Conservation (phyloP, 2,888 invertebrate species). For the Notodonta dromedarius region DNA sequence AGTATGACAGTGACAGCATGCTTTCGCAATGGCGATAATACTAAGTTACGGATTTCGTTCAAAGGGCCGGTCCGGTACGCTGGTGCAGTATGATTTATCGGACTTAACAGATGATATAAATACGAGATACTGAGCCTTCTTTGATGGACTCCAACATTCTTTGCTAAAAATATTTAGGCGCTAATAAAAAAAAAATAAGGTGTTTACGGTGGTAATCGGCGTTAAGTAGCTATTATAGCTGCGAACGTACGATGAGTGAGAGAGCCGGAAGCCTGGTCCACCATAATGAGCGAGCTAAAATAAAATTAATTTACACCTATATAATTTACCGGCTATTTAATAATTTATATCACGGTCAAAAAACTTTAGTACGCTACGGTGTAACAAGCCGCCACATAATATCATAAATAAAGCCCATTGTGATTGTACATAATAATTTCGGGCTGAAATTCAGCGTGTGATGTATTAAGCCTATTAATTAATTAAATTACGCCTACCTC, state of each 20-base stretch:
- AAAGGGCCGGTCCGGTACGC: too few relatives aligned
- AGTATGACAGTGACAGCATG: neutral
- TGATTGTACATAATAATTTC: constrained; percentile 40
- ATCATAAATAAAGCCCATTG: constrained; percentile 28
- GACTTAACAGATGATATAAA: too few relatives aligned
- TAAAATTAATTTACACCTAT: neutral
- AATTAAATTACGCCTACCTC: constrained; percentile 17
- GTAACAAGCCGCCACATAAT: constrained; percentile 1
- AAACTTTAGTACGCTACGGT: constrained; percentile 4
- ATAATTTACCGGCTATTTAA: constrained; percentile 13
- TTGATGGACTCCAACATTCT: too few relatives aligned
- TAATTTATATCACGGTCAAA: constrained; percentile 8
- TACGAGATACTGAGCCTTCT: too few relatives aligned
- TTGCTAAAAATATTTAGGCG: too few relatives aligned
- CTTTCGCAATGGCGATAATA: too few relatives aligned
- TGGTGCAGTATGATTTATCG: too few relatives aligned
- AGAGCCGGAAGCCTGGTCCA: too few relatives aligned
- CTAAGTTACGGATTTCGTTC: too few relatives aligned
- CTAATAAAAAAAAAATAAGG: neutral
- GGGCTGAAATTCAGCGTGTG: constrained; percentile 30
- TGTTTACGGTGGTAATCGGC: too few relatives aligned
- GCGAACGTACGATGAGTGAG: too few relatives aligned
- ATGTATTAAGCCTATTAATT: constrained; percentile 48
- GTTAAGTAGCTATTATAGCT: too few relatives aligned
- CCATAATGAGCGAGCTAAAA: neutral